Evolutionary conservation across 2,888 invertebrate genomes (phyloP), one percentile per base, ranked within the genome.

Genomic region (Ecliptopera silaceata): DNA sequence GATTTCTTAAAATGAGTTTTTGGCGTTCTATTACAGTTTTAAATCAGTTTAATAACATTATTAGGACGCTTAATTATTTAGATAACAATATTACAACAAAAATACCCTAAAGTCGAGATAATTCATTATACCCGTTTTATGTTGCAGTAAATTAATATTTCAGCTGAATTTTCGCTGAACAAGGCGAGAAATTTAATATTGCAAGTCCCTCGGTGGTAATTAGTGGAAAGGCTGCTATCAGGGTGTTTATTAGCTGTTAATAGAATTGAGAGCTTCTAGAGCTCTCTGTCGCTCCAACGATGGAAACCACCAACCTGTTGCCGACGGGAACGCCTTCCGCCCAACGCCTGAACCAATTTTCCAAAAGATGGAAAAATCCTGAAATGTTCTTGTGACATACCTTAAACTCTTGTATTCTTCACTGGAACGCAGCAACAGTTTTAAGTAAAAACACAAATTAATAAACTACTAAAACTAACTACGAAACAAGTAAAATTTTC

Each of bases 291-390:
- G 69, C 73, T 74, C 75, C 74, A 61, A 72, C 77, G 74, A 44
- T 71, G 71, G 55, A 58, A 59, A 55, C 51, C 58, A 51, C 58
- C 88, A 85, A 90, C 90, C 90, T 90, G 90, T 90, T 91, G 90
- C 88, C 85, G 84, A 57, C 84, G 88, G 88, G 75, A 82, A 83
- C 90, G 90, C 90, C 90, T 90, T 88, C 86, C 90, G 90, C 90
- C 89, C 89, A 84, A 88, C 83, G 74, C 65, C 71, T 69, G 70
- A 26, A 62, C 54, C 63, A 64, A 68, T 70, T 66, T 73, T 68
- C 69, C 54, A 38, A 42, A 42, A 42, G 22, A 56, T 43, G 42
- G 51, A 67, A 56, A 63, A 54, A 57, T 53, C 54, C 69, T 73
- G 69, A 57, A 72, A 58, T 70, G 61, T 48, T 44, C 15, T 36